A percentile compares a stretch with the other conserved stretches of the same genome.
Evolutionary conservation across 2,797 vertebrate genomes (phyloP).

Genomic region (Chromis chromis): DNA sequence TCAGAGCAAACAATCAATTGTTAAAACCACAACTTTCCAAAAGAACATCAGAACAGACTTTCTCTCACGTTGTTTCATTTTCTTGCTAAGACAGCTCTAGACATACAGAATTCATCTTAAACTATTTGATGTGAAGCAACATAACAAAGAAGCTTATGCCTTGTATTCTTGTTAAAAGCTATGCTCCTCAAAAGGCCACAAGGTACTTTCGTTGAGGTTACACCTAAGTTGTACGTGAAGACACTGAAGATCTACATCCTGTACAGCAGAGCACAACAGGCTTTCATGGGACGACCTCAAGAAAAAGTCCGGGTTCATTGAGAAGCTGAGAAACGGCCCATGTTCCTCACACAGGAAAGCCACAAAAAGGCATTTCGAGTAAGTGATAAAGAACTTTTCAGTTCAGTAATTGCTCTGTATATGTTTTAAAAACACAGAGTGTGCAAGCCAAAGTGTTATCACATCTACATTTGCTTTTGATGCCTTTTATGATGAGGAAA

Average conservation of each 20-base stretch:
- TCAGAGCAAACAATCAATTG: neutral
- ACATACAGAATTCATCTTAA: neutral
- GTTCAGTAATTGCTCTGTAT: constrained; percentile 2
- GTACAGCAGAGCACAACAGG: constrained; percentile 43
- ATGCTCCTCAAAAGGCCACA: constrained; percentile 47
- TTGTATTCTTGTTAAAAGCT: constrained; percentile 5
- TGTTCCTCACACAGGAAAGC: constrained; percentile 71
- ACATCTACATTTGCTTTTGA: neutral
- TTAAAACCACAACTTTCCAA: neutral
- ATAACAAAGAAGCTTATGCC: neutral
- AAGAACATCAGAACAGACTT: neutral
- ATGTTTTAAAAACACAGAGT: neutral
- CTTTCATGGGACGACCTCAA: constrained; percentile 69
- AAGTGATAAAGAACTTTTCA: constrained; percentile 50
- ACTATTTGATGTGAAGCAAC: constrained; percentile 1
- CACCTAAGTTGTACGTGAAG: constrained; percentile 36
- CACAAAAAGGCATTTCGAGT: constrained; percentile 69
- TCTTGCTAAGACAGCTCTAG: neutral
- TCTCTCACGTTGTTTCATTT: constrained; percentile 1
- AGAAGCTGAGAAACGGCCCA: constrained; percentile 32
- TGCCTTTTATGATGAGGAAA: neutral
- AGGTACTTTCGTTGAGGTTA: constrained; percentile 77
- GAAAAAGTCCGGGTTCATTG: constrained; percentile 69
- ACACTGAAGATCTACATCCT: constrained; percentile 66
- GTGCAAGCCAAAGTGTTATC: constrained; percentile 12